Base-by-base conservation (phyloP, 2,113 vertebrate species). In the Indri indri region DNA sequence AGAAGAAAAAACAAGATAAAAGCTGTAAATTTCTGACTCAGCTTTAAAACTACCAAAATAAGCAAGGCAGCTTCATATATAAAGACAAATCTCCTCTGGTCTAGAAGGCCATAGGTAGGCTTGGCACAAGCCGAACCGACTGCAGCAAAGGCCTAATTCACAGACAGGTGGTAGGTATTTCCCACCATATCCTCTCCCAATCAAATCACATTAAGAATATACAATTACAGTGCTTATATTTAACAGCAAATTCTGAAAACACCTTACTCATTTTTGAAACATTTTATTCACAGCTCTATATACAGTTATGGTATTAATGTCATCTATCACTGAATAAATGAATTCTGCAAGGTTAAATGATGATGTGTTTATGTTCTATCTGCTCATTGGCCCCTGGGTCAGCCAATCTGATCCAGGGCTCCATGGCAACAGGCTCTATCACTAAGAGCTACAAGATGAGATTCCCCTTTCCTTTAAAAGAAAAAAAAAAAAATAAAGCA, bases 401-500 rank as follows among this genome's bases (percentile, higher is more conserved):
- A 97, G 80, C 99, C 99, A 99, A 99, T 99, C 94, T 97, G 98
- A 98, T 98, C 84, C 97, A 59, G 98, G 98, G 99, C 98, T 99
- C 99, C 99, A 99, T 99, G 98, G 99, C 99, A 99, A 99, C 99
- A 98, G 96, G 98, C 99, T 99, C 98, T 99, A 98, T 99, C 98
- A 98, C 99, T 98, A 99, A 98, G 99, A 98, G 99, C 99, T 99
- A 99, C 98, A 68, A 97, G 98, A 98, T 97, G 97, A 98, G 97
- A 98, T 98, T 98, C 97, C 97, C 97, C 22, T 40, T 70, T 63
- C 50, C 92, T n/a, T n/a, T n/a, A n/a, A n/a, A n/a, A n/a, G n/a
- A n/a, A n/a, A n/a, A n/a, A n/a, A n/a, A n/a, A 50, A 50, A 50
- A 50, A 50, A 50, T 84, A 90, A 91, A 88, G 45, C 88, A 91